Base-by-base conservation (phyloP, 2,113 vertebrate genomes). In the Forbesichthys papilliferus region DNA sequence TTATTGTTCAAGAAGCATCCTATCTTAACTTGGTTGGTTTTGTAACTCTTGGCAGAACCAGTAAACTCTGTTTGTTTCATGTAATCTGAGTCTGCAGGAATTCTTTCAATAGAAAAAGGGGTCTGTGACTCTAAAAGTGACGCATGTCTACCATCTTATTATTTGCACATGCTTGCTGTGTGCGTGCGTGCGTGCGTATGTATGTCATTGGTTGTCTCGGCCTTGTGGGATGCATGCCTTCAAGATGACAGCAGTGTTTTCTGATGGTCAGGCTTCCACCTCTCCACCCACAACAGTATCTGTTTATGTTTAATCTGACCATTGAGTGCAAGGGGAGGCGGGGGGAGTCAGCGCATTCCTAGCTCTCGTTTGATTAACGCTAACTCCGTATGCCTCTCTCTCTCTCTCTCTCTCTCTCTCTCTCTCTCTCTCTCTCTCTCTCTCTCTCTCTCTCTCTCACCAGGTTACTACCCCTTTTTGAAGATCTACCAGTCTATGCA, bases 401-500 rank as follows among this genome's bases (percentile, higher is more conserved):
- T 47, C 1, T 8, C 36, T 16, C 14, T 55, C 53, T 55, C 14
- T 18, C 53, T 55, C 14, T 65, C 14, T 66, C 27, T 18, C 72
- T 55, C 20, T 3, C 34, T 34, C 12, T 18, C 3, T n/a, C 14
- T 57, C 48, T 76, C 11, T 71, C 59, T 48, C 3, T 65, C 62
- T 27, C 11, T 67, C 68, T 66, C 33, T 54, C 27, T 56, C 61
- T 61, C 56, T 59, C 11, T 57, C 42, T 61, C n/a, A 58, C 7
- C 70, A 96, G 95, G 94, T 67, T 97, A 94, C 85, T 94, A 92
- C 78, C 96, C 95, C 13, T 97, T 97, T 89, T 77, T 97, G 80
- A 97, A 97, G 92, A 96, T 97, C 86, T 97, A 97, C 89, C 96
- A 97, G 88, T 94, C 95, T 81, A 95, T 97, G 95, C 95, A 97